Evolutionary conservation across 2,888 invertebrate genomes (phyloP).

Genomic region (Torymus aiolomorphi): DNA sequence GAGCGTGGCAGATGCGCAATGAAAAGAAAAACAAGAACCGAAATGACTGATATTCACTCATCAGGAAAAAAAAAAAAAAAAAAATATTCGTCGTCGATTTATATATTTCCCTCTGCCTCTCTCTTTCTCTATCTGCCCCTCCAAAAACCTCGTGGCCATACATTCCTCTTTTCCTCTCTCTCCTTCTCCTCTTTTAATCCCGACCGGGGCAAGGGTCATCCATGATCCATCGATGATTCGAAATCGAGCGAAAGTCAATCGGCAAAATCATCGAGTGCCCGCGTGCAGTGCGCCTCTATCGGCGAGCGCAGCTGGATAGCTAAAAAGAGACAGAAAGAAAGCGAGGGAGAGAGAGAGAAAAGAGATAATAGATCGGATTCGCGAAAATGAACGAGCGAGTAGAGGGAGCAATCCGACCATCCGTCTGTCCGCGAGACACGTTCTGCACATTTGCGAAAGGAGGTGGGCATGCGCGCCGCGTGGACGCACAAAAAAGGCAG

Average conservation of each 20-base stretch:
- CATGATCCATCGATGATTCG: slow-evolving; percentile 57
- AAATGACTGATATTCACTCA: slow-evolving; percentile 32
- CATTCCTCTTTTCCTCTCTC: not conserved
- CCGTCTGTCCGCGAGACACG: slow-evolving; percentile 51
- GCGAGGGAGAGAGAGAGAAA: slow-evolving; percentile 58
- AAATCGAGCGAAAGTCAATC: slow-evolving; percentile 57
- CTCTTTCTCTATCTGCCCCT: not conserved
- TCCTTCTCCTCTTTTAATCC: slow-evolving; percentile 39
- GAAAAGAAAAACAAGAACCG: slow-evolving; percentile 20
- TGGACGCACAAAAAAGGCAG: slow-evolving; percentile 58
- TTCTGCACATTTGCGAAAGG: slow-evolving; percentile 28
- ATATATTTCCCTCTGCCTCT: not conserved
- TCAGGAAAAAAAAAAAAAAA: slow-evolving; percentile 10
- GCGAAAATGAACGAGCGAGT: slow-evolving; percentile 50
- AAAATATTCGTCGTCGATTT: slow-evolving; percentile 59
- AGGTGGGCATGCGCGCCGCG: slow-evolving; percentile 9
- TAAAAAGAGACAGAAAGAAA: slow-evolving; percentile 33
- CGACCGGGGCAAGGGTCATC: slow-evolving; percentile 48
- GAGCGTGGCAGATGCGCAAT: not conserved
- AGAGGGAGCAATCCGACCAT: slow-evolving; percentile 50
- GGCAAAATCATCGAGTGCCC: slow-evolving; percentile 58
- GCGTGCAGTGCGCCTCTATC: not conserved
- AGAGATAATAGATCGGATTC: slow-evolving; percentile 60
- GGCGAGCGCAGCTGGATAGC: too few species aligned
- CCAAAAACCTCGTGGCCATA: slow-evolving; percentile 15